These are phyloP conservation scores for Hydrotaea cyrtoneurina DNA, from an alignment of 2,888 invertebrate species.

Conservation along the genomic window DNA sequence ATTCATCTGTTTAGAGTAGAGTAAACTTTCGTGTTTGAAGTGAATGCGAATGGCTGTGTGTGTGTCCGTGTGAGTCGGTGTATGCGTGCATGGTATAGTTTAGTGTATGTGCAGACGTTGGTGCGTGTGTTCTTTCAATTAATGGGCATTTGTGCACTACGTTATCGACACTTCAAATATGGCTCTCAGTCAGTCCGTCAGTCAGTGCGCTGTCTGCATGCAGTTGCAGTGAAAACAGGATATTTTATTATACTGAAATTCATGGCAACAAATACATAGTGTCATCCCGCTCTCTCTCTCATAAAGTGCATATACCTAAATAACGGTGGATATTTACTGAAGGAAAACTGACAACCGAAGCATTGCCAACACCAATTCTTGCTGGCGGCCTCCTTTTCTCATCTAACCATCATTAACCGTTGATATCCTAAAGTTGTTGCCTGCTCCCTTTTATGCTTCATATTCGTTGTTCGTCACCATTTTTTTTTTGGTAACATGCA, in stretches of 20 bases:
- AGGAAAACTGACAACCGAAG: not conserved
- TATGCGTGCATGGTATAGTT: conserved; percentile 29
- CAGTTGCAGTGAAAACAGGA: conserved; percentile 70
- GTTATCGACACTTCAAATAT: conserved; percentile 52
- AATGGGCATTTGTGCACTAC: conserved; percentile 56
- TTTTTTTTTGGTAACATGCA: not conserved
- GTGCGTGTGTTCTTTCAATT: conserved; percentile 51
- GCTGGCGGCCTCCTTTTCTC: conserved; percentile 1
- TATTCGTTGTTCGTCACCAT: not conserved
- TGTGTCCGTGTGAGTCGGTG: conserved; percentile 9
- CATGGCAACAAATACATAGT: conserved; percentile 26
- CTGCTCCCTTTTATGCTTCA: not conserved
- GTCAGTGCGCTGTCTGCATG: not conserved
- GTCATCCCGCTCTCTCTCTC: conserved; percentile 65
- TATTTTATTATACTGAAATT: conserved; percentile 79
- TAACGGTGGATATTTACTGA: not conserved
- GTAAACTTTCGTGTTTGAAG: conserved; percentile 38
- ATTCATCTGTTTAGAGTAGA: conserved; percentile 60
- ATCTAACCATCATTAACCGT: not conserved
- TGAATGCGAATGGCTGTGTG: not conserved
- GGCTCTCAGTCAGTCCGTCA: conserved; percentile 11
- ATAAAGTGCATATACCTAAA: not conserved
- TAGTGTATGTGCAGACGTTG: not conserved
- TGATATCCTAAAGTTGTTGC: conserved; percentile 5
- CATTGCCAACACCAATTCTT: conserved; percentile 26